Base-by-base conservation (phyloP, 2,113 vertebrate species). In the Neolamprologus caudopunctatus region DNA sequence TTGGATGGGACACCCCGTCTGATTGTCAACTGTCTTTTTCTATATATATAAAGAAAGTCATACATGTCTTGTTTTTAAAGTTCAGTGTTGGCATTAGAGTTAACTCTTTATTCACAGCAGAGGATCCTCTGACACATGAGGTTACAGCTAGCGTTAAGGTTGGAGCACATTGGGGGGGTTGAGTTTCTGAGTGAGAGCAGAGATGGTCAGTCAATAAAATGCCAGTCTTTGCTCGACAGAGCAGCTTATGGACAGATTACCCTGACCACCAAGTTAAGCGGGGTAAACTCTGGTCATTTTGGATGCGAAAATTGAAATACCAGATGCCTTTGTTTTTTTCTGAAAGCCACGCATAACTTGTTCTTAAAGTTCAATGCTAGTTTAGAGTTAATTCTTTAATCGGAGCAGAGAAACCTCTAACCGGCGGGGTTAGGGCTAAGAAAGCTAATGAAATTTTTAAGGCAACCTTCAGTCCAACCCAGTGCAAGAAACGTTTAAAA, bases 91-190 rank as follows among this genome's bases (percentile, higher is more conserved):
- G 6, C 4, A 26, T 53, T 53, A 53, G 0, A 53, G 19, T 53
- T 53, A 53, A n/a, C 0, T n/a, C 19, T n/a, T n/a, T n/a, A 53
- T 0, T n/a, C 50, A 0, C 0, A 53, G 19, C 50, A n/a, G 50
- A 10, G 0, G 0, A 10, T 0, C 53, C 5, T 54, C 10, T 54
- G n/a, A 24, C 10, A 1, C 53, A 54, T 21, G 0, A 21, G n/a
- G 10, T 21, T 54, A 21, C 24, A 57, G 24, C 55, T 28, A 8
- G 24, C 0, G 7, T 57, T 57, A 57, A 57, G 1, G 55, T 28
- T 28, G 55, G 55, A 28, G 13, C 24, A 1, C 55, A 28, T 16
- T 16, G 13, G 13, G 24, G 0, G 24, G 24, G 13, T 57, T 16
- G 24, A 14, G 7, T 26, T 57, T 26, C 24, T 57, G 24, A 57